These are phyloP conservation scores for Antigone vipio DNA, from an alignment of 2,113 vertebrate genomes.

Conservation along the genomic window DNA sequence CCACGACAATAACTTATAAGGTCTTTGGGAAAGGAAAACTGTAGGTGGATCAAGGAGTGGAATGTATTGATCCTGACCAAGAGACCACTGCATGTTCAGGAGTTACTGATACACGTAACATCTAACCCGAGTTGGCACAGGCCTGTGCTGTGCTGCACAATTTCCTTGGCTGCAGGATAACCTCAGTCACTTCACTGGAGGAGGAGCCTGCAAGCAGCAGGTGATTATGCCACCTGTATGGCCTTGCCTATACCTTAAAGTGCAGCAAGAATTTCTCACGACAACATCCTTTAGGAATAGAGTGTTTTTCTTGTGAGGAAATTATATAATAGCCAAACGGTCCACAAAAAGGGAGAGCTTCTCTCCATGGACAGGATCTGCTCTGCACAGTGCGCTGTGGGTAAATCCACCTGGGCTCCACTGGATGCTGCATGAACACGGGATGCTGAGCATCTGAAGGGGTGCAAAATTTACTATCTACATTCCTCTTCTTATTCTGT, in stretches of 20 bases:
- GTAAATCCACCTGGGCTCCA: neutral
- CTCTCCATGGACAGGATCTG: neutral
- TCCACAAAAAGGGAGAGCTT: neutral
- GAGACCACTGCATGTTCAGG: neutral
- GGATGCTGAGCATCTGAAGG: neutral
- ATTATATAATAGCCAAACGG: neutral
- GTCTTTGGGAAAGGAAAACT: neutral
- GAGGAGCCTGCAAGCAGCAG: rapidly evolving
- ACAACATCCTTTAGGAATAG: neutral
- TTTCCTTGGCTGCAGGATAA: neutral
- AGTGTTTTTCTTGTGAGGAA: neutral
- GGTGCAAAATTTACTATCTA: neutral
- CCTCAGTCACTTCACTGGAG: neutral
- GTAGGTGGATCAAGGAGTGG: neutral
- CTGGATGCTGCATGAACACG: neutral
- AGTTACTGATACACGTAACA: neutral
- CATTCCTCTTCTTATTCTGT: neutral
- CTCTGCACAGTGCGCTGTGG: rapidly evolving
- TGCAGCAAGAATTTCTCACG: neutral
- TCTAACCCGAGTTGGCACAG: neutral
- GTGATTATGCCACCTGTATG: rapidly evolving
- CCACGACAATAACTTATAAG: no score
- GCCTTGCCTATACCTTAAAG: neutral
- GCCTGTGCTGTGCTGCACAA: neutral
- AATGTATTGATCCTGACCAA: neutral